Evolutionary conservation across 2,888 invertebrate genomes (phyloP), one percentile per base, ranked within the genome.

Genomic region (Leuctra nigra): DNA sequence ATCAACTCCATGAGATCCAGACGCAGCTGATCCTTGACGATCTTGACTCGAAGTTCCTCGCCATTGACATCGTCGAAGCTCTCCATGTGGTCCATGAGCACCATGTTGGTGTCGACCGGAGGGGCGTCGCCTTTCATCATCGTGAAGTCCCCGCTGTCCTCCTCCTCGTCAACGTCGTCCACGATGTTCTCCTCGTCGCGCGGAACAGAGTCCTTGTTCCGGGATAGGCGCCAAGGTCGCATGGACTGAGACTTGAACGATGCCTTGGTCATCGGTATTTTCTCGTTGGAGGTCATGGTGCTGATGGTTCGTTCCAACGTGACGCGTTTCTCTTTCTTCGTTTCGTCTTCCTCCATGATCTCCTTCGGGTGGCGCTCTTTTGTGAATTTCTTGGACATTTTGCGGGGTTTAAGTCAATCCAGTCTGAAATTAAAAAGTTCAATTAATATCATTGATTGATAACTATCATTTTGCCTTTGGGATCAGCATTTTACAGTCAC

Each of bases 121-220:
- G 87, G 87, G 16, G 87, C 86, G 36, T 85, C 85, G 57, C 87
- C 87, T 65, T 84, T 86, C 70, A 87, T 86, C 77, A 87, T 85
- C 2, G 54, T 58, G 33, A 20, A 50, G 20, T 50, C 50, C 9
- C 50, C 50, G 9, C 33, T 33, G 13, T 24, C 23, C 47, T 47
- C 47, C 11, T 29, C 29, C 11, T 29, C 29, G 35, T 50, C 50
- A 1, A 18, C 50, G 20, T 29, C 35, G 50, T 18, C 18, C 35
- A 50, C 35, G 50, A 50, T 50, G 4, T 7, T 18, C 18, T 50
- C 33, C 22, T 50, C 35, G 22, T 50, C 50, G 16, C 20, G 3
- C 35, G 33, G 33, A 1, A 13, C 33, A 11, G 11, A 13, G 16
- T 50, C 50, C 33, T 35, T 50, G 33, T 33, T 35, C 13, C 18